These are phyloP conservation scores for Cosmopolites sordidus DNA, from an alignment of 2,888 invertebrate genomes.

Conservation along the genomic window DNA sequence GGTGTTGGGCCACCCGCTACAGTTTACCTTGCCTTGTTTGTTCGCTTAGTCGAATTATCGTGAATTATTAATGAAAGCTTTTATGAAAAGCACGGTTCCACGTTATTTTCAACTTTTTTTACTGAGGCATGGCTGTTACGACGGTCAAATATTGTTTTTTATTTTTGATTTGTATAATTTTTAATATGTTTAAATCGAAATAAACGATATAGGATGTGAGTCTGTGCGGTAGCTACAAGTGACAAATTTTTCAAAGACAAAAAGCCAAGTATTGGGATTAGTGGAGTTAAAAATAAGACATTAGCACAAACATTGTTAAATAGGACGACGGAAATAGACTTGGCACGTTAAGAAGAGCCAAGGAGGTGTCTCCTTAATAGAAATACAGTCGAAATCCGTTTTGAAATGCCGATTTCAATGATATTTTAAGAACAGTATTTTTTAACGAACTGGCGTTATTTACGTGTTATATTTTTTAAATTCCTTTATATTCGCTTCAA, in stretches of 20 bases:
- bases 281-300: slow-evolving; percentile 41
- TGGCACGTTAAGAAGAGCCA: slow-evolving; percentile 34
- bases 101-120: too few relatives aligned
- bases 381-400: slow-evolving; percentile 9
- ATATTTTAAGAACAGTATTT: too few relatives aligned
- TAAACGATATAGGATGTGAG: too few relatives aligned
- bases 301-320: slow-evolving; percentile 44
- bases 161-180: too few relatives aligned
- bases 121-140: too few relatives aligned
- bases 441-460: too few relatives aligned
- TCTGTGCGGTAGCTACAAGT: background rate
- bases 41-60: slow-evolving; percentile 10
- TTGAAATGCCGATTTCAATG: background rate
- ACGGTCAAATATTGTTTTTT: too few relatives aligned
- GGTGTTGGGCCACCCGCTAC: background rate
- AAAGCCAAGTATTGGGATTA: background rate
- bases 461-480: too few relatives aligned
- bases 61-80: slow-evolving; percentile 15
- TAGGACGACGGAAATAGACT: slow-evolving; percentile 45
- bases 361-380: slow-evolving; percentile 31
- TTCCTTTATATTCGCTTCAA: too few relatives aligned
- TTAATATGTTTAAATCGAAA: too few relatives aligned
- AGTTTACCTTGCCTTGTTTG: slow-evolving; percentile 5
- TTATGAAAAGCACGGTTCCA: background rate
- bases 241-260: background rate